These are phyloP conservation scores for Falco punctatus DNA, from an alignment of 2,113 vertebrate genomes.

Conservation along the genomic window DNA sequence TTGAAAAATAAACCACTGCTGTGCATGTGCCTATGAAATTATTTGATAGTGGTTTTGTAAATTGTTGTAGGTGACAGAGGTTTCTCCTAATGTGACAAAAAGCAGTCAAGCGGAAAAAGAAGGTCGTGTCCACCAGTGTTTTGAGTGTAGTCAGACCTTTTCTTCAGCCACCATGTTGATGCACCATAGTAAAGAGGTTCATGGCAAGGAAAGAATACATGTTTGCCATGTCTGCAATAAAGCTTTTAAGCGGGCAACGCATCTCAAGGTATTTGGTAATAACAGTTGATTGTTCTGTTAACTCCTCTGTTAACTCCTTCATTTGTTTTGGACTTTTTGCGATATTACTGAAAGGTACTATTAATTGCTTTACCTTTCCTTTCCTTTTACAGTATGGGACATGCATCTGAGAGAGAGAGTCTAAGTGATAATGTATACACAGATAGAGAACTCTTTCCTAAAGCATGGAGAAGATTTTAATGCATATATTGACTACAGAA, in stretches of 20 bases:
- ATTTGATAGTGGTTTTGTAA: background rate
- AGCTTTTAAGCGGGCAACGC: conserved; percentile 95
- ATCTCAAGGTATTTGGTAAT: conserved; percentile 88
- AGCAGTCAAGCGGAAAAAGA: conserved; percentile 76
- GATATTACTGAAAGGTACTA: background rate
- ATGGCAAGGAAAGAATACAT: conserved; percentile 91
- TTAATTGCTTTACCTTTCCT: background rate
- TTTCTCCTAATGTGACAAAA: conserved; percentile 73
- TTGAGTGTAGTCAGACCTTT: conserved; percentile 87
- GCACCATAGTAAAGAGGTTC: conserved; percentile 84
- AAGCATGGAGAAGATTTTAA: background rate
- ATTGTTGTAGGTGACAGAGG: conserved; percentile 77
- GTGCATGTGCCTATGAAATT: background rate
- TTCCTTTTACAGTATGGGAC: background rate
- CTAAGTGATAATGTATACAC: background rate
- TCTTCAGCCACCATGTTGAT: conserved; percentile 83
- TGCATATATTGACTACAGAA: background rate
- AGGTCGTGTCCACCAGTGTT: conserved; percentile 82
- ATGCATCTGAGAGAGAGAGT: background rate
- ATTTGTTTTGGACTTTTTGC: background rate
- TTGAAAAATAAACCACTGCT: background rate
- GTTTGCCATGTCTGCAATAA: conserved; percentile 91
- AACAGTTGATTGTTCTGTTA: background rate
- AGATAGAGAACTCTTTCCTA: background rate
- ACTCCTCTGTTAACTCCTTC: background rate